These are phyloP conservation scores for Drosophila tripunctata DNA, from an alignment of 2,888 invertebrate genomes.

Conservation along the genomic window DNA sequence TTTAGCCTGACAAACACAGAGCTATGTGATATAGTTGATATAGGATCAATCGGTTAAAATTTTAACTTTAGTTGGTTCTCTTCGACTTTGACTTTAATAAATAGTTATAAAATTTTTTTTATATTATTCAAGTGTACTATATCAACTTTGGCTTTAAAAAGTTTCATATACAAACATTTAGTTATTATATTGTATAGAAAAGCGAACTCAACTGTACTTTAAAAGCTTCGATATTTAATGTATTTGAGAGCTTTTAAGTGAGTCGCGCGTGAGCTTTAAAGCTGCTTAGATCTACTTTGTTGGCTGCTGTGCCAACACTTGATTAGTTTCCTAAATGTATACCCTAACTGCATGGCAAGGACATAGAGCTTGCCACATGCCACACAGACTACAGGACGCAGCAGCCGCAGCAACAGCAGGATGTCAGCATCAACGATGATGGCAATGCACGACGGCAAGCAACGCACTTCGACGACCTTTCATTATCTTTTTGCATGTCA, in stretches of 20 bases:
- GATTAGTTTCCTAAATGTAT: conserved; percentile 3
- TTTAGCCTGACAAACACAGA: no score
- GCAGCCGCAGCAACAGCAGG: conserved; percentile 10
- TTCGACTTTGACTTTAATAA: no score
- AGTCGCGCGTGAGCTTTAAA: background rate
- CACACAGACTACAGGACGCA: background rate
- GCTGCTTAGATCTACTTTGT: background rate
- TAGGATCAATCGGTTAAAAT: no score
- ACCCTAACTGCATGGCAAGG: background rate
- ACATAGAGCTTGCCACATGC: conserved; percentile 1
- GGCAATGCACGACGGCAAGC: conserved; percentile 42
- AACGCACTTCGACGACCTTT: conserved; percentile 80
- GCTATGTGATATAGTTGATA: no score
- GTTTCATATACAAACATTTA: no score
- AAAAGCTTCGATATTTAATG: background rate
- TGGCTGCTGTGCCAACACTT: background rate
- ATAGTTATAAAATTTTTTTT: no score
- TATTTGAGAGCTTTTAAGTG: background rate
- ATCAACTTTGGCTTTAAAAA: no score
- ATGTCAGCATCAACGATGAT: conserved; percentile 52
- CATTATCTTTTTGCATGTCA: conserved; percentile 61
- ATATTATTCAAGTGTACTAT: no score
- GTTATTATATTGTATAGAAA: no score
- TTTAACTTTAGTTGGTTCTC: no score
- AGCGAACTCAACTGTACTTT: no score